Evolutionary conservation across 37 sponge, comb jelly and placozoan genomes (phyloP).

Genomic region (Hormiphora californensis): DNA sequence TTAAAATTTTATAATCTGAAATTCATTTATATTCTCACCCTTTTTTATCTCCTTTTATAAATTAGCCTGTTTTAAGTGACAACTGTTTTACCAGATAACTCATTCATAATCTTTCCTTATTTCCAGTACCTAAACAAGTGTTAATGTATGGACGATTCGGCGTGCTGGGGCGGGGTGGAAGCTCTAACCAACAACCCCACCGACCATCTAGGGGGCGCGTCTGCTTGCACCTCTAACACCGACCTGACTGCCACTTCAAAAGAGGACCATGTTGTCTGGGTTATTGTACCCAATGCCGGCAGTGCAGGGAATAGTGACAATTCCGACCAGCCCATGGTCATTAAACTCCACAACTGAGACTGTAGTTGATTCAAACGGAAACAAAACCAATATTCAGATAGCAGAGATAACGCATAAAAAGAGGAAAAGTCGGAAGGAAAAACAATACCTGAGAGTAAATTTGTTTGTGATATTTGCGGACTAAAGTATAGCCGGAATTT

Average conservation of each 20-base stretch:
- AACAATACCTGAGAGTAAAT: not conserved
- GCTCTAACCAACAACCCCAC: not conserved
- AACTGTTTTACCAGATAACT: not conserved
- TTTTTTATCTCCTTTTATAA: not conserved
- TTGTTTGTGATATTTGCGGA: slow-evolving; percentile 37
- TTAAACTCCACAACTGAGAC: slow-evolving; percentile 30
- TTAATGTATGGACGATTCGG: not conserved
- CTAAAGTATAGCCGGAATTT: slow-evolving; percentile 29
- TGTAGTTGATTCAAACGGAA: slow-evolving; percentile 37
- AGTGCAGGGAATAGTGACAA: not conserved
- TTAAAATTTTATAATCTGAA: not conserved
- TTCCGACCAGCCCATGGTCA: not conserved
- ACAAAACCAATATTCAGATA: slow-evolving; percentile 48
- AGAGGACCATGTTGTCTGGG: slow-evolving; percentile 53
- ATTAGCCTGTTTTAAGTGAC: not conserved
- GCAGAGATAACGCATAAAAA: slow-evolving; percentile 37
- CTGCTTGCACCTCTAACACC: no score
- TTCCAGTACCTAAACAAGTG: not conserved
- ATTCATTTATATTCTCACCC: not conserved
- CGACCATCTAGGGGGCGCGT: not conserved
- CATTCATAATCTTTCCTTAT: not conserved
- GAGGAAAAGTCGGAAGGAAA: slow-evolving; percentile 25
- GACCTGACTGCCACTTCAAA: not conserved
- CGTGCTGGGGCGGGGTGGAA: slow-evolving; percentile 40
- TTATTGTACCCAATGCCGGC: slow-evolving; percentile 40